Conservation (phyloP, 2,113 vertebrate species). For the Vidua chalybeata region DNA sequence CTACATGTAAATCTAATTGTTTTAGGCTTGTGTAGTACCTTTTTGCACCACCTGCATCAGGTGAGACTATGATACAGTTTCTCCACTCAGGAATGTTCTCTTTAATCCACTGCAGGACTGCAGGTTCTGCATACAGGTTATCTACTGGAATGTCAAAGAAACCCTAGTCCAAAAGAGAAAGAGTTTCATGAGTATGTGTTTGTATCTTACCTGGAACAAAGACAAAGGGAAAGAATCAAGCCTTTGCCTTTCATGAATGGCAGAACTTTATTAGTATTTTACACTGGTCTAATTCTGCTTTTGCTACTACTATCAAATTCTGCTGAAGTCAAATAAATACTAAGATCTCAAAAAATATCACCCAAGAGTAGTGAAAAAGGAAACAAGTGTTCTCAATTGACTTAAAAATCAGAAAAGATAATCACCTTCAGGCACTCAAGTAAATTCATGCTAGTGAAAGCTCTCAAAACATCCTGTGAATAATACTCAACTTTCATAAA, state of each 20-base stretch:
- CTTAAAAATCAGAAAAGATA: background rate
- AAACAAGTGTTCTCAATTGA: background rate
- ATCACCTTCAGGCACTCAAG: background rate
- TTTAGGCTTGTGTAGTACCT: slow-evolving; percentile 75
- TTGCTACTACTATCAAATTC: background rate
- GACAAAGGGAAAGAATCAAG: background rate
- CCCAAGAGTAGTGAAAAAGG: background rate
- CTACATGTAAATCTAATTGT: background rate
- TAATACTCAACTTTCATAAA: background rate
- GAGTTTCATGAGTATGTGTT: background rate
- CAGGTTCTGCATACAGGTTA: slow-evolving; percentile 93
- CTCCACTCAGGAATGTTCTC: slow-evolving; percentile 92
- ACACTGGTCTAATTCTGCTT: background rate
- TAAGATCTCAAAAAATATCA: background rate
- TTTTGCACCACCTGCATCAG: slow-evolving; percentile 93
- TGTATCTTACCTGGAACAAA: background rate
- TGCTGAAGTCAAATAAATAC: background rate
- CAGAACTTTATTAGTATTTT: background rate
- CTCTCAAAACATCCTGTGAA: background rate
- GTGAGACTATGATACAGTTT: slow-evolving; percentile 92
- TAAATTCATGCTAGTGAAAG: background rate
- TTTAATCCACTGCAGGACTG: slow-evolving; percentile 92
- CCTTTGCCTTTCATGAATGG: background rate
- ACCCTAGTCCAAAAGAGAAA: slow-evolving; percentile 74
- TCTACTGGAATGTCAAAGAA: slow-evolving; percentile 98